Evolutionary conservation across 1,140 invertebrate genomes (phyloP), one percentile per base, ranked within the genome.

Genomic region (Battus philenor): DNA sequence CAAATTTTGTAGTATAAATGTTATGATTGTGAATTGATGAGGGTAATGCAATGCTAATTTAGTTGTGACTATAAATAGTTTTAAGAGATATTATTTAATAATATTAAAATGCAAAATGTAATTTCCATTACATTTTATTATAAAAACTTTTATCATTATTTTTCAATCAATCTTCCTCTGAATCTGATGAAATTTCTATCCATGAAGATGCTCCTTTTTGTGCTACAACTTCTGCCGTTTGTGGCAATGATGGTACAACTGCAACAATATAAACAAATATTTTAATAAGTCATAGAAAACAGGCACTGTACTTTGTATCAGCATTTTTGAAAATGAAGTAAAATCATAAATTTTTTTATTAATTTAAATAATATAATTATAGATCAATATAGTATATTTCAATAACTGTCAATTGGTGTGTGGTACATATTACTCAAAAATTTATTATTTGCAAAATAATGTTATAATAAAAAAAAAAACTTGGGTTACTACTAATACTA

Each of bases 181-280:
- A 84, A 31, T 77, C 80, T 52, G 81, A 85, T 47, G 81, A 85
- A 41, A 85, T 62, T 60, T 85, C 81, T 54, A 85, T 81, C 81
- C 81, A 85, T 41, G 60, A 50, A 22, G 76, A 73, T 18, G 58
- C 47, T 26, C 60, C 62, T 39, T 67, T 54, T 30, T 78, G 70
- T 9, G 61, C 36, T 24, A 70, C 59, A 18, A 79, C 56, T 60
- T 82, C 81, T 13, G 70, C 77, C 24, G 75, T 78, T 43, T 75
- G 66, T 18, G 73, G 72, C 38, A 65, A 15, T 26, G 78, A 69
- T 52, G 69, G 44, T 2, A 79, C 52, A 54, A 82, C 81, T 85
- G 61, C 31, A 73, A 79, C 31, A 54, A 20, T 6, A 20, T 3
- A n/a, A n/a, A n/a, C n/a, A n/a, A n/a, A n/a, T n/a, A n/a, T n/a